A percentile compares a stretch with the other conserved stretches of the same genome.
Evolutionary conservation across 2,113 vertebrate species (phyloP).

Genomic region (Menura novaehollandiae): DNA sequence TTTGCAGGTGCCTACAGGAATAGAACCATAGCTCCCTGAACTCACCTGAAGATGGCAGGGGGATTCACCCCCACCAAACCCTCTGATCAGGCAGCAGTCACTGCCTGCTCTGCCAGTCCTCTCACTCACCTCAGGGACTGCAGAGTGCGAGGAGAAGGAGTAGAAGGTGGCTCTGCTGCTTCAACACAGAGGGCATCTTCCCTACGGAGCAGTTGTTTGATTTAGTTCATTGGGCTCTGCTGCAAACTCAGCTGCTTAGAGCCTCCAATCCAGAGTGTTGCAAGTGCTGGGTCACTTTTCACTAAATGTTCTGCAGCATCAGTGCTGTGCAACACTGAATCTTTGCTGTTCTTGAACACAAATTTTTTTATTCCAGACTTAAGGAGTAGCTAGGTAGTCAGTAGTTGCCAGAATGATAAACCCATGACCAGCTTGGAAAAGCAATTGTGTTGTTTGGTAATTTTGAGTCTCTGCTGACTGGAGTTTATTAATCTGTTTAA

Average conservation of each 20-base stretch:
- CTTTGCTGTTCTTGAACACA: neutral
- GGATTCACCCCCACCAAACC: neutral
- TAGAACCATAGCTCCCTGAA: neutral
- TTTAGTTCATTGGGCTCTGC: neutral
- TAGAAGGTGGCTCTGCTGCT: neutral
- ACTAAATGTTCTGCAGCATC: neutral
- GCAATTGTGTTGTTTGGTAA: neutral
- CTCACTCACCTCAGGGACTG: neutral
- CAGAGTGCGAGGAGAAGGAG: accelerated
- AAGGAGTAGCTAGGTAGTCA: neutral
- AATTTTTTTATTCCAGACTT: neutral
- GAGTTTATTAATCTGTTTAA: neutral
- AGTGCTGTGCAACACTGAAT: neutral
- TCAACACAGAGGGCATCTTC: neutral
- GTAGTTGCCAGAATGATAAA: neutral
- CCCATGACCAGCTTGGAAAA: neutral
- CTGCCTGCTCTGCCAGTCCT: neutral
- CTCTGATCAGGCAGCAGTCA: neutral
- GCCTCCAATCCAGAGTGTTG: neutral
- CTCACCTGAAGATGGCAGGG: neutral
- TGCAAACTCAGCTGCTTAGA: neutral
- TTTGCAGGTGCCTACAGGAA: neutral
- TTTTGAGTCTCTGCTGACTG: neutral
- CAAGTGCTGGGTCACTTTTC: neutral
- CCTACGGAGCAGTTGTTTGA: neutral